Evolutionary conservation across 2,888 invertebrate species (phyloP).

Genomic region (Steromphala cineraria): DNA sequence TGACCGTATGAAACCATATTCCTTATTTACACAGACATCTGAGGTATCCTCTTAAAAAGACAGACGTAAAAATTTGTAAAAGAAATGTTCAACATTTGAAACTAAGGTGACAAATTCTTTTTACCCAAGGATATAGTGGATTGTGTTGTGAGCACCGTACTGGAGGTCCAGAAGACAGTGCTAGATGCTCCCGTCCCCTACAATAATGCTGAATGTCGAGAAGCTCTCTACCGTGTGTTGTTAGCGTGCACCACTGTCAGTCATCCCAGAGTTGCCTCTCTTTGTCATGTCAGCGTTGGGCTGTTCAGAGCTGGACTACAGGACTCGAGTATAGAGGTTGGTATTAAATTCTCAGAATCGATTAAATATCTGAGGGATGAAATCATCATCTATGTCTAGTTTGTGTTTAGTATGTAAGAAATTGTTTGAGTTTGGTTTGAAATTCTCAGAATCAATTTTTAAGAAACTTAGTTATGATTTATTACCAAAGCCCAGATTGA

Average conservation of each 20-base stretch:
- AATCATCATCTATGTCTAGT: too few relatives aligned
- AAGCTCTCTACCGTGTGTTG: conserved; percentile 41
- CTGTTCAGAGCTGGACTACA: conserved; percentile 38
- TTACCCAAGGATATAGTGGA: conserved; percentile 37
- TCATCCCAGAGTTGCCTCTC: conserved; percentile 42
- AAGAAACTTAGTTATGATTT: too few relatives aligned
- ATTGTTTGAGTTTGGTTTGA: too few relatives aligned
- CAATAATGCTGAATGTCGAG: conserved; percentile 32
- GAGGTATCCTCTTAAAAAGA: too few relatives aligned
- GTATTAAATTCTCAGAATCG: not conserved
- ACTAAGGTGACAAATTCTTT: too few relatives aligned
- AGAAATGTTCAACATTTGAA: too few relatives aligned
- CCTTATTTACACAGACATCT: too few relatives aligned
- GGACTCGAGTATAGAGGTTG: conserved; percentile 44
- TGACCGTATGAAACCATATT: too few relatives aligned
- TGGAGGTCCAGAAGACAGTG: conserved; percentile 35
- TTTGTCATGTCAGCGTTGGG: conserved; percentile 43
- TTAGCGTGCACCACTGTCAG: conserved; percentile 37
- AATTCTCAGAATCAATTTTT: too few relatives aligned
- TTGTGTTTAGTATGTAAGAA: too few relatives aligned
- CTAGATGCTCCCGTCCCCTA: conserved; percentile 43
- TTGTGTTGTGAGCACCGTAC: conserved; percentile 34
- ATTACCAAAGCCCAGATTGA: too few relatives aligned
- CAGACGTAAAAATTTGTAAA: too few relatives aligned
- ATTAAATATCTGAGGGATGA: not conserved